A percentile compares a stretch with the other conserved stretches of the same genome.
Conservation (phyloP, 2,797 vertebrate genomes). For the Peromyscus eremicus region DNA sequence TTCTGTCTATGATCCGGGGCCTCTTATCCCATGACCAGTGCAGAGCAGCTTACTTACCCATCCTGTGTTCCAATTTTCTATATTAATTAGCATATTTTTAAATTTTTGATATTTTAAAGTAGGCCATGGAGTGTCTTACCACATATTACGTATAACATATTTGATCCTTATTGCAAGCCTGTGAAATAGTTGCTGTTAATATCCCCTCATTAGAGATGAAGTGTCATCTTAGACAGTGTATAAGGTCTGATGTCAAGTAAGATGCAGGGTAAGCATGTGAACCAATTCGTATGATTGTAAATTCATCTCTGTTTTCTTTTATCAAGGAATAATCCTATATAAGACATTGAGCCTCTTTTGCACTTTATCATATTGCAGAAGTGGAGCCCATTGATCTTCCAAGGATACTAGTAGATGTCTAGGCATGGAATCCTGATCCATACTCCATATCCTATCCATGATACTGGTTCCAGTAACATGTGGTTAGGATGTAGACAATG, state of each 20-base stretch:
- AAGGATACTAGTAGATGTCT: neutral
- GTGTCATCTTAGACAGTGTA: neutral
- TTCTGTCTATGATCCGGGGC: neutral
- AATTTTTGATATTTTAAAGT: neutral
- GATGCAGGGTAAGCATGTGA: neutral
- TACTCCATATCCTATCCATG: neutral
- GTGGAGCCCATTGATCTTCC: neutral
- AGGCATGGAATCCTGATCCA: neutral
- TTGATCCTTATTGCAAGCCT: neutral
- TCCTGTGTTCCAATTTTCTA: neutral
- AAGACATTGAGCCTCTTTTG: neutral
- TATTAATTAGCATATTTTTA: neutral
- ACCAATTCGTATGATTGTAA: neutral
- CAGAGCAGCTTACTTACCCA: neutral
- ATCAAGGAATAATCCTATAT: neutral
- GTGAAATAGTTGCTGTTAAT: neutral
- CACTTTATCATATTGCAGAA: neutral
- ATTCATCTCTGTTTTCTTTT: neutral
- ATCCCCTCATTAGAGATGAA: neutral
- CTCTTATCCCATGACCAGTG: neutral
- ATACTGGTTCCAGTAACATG: neutral
- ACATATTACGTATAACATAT: neutral
- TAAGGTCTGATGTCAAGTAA: neutral
- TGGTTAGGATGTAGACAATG: neutral
- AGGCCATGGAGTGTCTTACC: neutral